Conservation (phyloP, 2,797 vertebrate species). For the Hafferia zeledoni region DNA sequence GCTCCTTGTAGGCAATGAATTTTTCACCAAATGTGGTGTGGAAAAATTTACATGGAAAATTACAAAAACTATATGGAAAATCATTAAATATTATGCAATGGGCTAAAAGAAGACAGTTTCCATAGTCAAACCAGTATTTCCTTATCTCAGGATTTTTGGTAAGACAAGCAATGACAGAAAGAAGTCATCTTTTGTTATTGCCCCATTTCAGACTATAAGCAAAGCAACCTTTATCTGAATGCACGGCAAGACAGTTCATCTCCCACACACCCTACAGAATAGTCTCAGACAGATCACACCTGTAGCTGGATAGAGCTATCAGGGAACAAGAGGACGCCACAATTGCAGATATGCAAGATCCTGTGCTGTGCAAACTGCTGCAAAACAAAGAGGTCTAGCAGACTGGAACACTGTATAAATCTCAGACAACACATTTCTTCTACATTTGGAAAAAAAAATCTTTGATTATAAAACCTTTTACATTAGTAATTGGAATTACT, state of each 20-base stretch:
- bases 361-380: neutral
- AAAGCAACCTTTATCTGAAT: neutral
- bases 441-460: neutral
- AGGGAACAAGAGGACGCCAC: neutral
- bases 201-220: neutral
- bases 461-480: neutral
- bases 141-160: neutral
- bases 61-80: neutral
- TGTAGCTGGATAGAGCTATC: neutral
- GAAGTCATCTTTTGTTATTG: neutral
- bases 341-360: neutral
- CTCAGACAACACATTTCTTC: neutral
- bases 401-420: neutral
- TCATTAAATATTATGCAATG: neutral
- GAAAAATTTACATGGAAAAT: neutral
- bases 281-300: neutral
- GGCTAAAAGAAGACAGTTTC: neutral
- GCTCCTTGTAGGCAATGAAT: neutral
- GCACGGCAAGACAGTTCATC: neutral
- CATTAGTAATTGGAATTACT: neutral
- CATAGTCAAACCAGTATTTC: neutral
- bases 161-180: neutral
- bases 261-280: neutral
- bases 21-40: neutral
- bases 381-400: neutral